Base-by-base conservation (phyloP, 1,140 invertebrate genomes). In the Cephus cinctus region DNA sequence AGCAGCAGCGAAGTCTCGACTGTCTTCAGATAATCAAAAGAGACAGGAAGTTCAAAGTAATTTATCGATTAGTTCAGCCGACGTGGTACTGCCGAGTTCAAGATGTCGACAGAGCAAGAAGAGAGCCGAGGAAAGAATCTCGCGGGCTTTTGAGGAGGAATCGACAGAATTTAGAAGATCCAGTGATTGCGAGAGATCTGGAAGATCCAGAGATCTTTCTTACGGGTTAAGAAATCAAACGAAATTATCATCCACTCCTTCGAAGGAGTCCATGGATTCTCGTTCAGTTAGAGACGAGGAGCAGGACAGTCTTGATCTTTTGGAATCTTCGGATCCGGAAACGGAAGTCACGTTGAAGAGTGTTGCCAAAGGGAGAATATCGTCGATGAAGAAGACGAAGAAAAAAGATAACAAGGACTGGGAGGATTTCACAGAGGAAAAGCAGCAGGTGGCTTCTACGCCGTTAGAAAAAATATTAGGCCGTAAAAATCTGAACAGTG, bases 21-120 rank as follows among this genome's bases (percentile, higher is more conserved):
- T n/a, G 6, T n/a, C 25, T 27, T 27, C 25, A n/a, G 25, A n/a
- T 27, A 27, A n/a, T n/a, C 6, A n/a, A 27, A n/a, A 27, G n/a
- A 6, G n/a, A 27, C 6, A 27, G n/a, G 25, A 27, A 6, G n/a
- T 27, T n/a, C 6, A 27, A 27, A 27, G 6, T 27, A 6, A n/a
- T n/a, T n/a, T n/a, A n/a, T n/a, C n/a, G n/a, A n/a, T 27, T 8
- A 6, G 6, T 27, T 27, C 25, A 6, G 6, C n/a, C n/a, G 25
- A 27, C n/a, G 6, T 27, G 25, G 25, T 27, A 6, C 25, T 27
- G n/a, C 25, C 25, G n/a, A 49, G 53, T 2, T 59, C 57, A 1
- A 57, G 64, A 18, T 67, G 65, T 30, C 56, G 75, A 1, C 63
- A 67, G 12, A 75, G 73, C 22, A 77, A 77, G 27, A 73, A 63